Evolutionary conservation across 2,888 invertebrate species (phyloP).

Genomic region (Plusia festucae): DNA sequence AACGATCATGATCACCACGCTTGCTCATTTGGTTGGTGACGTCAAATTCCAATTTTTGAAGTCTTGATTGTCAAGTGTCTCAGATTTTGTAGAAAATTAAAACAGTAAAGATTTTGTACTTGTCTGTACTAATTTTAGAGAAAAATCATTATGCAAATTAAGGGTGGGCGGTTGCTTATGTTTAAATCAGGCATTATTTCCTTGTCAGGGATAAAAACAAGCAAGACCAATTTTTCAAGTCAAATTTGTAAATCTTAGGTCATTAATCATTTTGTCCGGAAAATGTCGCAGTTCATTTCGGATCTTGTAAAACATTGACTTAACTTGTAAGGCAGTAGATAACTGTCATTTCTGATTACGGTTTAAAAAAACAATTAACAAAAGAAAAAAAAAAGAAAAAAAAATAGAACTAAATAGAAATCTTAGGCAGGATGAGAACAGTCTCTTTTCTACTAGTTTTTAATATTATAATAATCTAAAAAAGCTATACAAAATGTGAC

Average conservation of each 20-base stretch:
- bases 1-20: too few species aligned
- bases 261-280: constrained; percentile 1
- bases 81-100: too few species aligned
- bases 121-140: constrained; percentile 56
- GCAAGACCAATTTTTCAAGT: constrained; percentile 24
- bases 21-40: too few species aligned
- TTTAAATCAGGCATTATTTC: constrained; percentile 42
- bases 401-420: too few species aligned
- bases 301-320: constrained; percentile 3
- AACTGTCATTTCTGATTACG: neutral
- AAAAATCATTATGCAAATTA: constrained; percentile 59
- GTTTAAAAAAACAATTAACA: too few species aligned
- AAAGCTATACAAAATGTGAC: too few species aligned
- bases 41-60: too few species aligned
- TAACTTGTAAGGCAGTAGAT: neutral
- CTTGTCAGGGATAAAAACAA: constrained; percentile 11
- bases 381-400: too few species aligned
- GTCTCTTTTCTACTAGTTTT: too few species aligned
- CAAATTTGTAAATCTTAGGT: neutral
- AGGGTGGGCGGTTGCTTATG: constrained; percentile 41
- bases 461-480: too few species aligned
- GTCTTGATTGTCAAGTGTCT: too few species aligned
- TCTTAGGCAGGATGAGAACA: too few species aligned
- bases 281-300: neutral
- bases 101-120: neutral